These are phyloP conservation scores for Aphrophora alni DNA, from an alignment of 2,888 invertebrate genomes.

Conservation along the genomic window DNA sequence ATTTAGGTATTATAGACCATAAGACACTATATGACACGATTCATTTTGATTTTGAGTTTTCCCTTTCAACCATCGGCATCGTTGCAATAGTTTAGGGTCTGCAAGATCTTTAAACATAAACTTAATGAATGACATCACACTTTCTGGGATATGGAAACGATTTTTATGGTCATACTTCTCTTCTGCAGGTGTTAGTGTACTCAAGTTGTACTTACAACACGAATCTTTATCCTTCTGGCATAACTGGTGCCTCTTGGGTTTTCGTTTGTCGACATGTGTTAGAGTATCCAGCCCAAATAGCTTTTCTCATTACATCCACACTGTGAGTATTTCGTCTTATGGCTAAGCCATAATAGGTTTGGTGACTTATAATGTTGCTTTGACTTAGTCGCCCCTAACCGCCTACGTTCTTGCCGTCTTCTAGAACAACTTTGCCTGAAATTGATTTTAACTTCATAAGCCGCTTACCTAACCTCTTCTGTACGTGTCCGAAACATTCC, in stretches of 20 bases:
- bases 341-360: slow-evolving; percentile 28
- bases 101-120: slow-evolving; percentile 17
- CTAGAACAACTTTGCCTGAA: slow-evolving; percentile 6
- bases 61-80: background rate
- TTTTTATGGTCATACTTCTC: background rate
- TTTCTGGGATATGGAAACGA: slow-evolving; percentile 10
- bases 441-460: slow-evolving; percentile 15
- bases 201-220: background rate
- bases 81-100: slow-evolving; percentile 1
- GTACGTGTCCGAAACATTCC: slow-evolving; percentile 29
- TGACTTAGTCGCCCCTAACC: slow-evolving; percentile 19
- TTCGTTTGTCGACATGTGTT: background rate
- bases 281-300: slow-evolving; percentile 26
- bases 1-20: slow-evolving; percentile 37
- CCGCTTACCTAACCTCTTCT: slow-evolving; percentile 27
- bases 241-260: slow-evolving; percentile 4
- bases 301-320: slow-evolving; percentile 26
- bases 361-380: slow-evolving; percentile 3
- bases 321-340: slow-evolving; percentile 24
- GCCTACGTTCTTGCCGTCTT: slow-evolving; percentile 20
- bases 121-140: slow-evolving; percentile 16
- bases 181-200: background rate
- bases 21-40: slow-evolving; percentile 16
- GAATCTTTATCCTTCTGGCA: background rate
- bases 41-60: slow-evolving; percentile 30